These are phyloP conservation scores for Pimpla rufipes DNA, from an alignment of 2,888 invertebrate genomes.

Conservation along the genomic window DNA sequence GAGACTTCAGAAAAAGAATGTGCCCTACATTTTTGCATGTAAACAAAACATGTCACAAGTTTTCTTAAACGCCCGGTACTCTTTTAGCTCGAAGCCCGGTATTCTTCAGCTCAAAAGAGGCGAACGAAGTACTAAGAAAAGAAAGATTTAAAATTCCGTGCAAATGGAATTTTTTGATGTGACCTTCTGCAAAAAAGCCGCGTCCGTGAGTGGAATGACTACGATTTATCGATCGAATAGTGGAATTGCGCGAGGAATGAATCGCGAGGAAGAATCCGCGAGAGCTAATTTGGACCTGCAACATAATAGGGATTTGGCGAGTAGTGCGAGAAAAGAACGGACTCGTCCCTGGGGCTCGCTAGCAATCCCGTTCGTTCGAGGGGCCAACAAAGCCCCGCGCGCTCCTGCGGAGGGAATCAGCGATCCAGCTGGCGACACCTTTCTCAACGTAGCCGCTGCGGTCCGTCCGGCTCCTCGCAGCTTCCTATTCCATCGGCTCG, in stretches of 20 bases:
- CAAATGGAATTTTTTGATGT: too few relatives aligned
- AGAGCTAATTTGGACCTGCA: conserved; percentile 61
- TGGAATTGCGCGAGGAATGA: conserved; percentile 14
- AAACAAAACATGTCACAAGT: too few relatives aligned
- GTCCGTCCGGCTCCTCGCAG: conserved; percentile 42
- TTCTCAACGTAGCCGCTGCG: conserved; percentile 40
- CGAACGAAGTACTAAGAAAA: too few relatives aligned
- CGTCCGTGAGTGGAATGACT: neutral
- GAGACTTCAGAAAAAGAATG: too few relatives aligned
- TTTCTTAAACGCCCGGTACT: too few relatives aligned
- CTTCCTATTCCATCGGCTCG: conserved; percentile 45
- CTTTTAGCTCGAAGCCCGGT: too few relatives aligned
- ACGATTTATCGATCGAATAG: neutral
- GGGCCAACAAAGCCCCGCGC: conserved; percentile 64
- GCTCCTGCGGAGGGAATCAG: conserved; percentile 25
- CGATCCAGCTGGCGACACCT: conserved; percentile 64
- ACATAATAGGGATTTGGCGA: conserved; percentile 66
- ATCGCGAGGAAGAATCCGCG: conserved; percentile 55
- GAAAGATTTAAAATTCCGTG: too few relatives aligned
- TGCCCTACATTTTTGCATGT: too few relatives aligned
- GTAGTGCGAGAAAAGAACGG: conserved; percentile 32
- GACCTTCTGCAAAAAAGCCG: neutral
- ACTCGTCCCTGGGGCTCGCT: conserved; percentile 64
- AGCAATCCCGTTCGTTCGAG: conserved; percentile 63
- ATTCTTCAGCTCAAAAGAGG: too few relatives aligned